A percentile compares a stretch with the other conserved stretches of the same genome.
phyloP scores from a whole-genome alignment of 1,140 invertebrate genomes.

The Euglossa dilemma region DNA sequence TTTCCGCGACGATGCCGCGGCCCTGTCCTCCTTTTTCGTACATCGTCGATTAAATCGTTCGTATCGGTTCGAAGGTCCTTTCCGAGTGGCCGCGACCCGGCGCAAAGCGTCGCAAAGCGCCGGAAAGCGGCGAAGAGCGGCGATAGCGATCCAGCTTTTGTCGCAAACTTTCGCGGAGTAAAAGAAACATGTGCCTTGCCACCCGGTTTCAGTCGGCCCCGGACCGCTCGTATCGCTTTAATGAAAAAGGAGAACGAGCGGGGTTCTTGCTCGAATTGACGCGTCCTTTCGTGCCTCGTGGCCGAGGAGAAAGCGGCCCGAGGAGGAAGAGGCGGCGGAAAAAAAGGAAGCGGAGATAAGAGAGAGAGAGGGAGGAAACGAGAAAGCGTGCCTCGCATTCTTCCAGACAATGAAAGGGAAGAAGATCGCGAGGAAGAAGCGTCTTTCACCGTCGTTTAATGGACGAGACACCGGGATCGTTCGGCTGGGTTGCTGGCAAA shows the following conservation, averaged over 20 bases:
- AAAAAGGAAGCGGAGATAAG: not conserved
- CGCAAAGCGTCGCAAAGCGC: not conserved
- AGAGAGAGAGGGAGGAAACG: not conserved
- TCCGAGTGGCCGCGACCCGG: constrained; percentile 13
- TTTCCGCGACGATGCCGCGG: not conserved
- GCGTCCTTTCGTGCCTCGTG: constrained; percentile 28
- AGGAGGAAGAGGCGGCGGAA: not conserved
- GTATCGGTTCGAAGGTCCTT: constrained; percentile 12
- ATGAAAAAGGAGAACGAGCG: constrained; percentile 33
- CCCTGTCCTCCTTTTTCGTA: not conserved
- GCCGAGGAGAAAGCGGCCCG: no score
- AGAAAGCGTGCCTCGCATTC: constrained; percentile 11
- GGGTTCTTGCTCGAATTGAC: constrained; percentile 26
- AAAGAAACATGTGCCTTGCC: constrained; percentile 23
- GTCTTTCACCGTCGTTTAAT: constrained; percentile 38
- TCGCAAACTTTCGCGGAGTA: not conserved
- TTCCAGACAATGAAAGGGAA: constrained; percentile 25
- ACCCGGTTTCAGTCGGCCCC: not conserved
- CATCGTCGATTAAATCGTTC: constrained; percentile 43
- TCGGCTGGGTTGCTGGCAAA: constrained; percentile 37
- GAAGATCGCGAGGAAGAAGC: not conserved
- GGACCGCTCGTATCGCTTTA: constrained; percentile 27
- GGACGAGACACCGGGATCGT: constrained; percentile 23
- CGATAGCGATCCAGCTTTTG: constrained; percentile 48
- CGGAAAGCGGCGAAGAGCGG: constrained; percentile 24